phyloP scores from a whole-genome alignment of 2,797 vertebrate species.

The Hypotaenidia okinawae region DNA sequence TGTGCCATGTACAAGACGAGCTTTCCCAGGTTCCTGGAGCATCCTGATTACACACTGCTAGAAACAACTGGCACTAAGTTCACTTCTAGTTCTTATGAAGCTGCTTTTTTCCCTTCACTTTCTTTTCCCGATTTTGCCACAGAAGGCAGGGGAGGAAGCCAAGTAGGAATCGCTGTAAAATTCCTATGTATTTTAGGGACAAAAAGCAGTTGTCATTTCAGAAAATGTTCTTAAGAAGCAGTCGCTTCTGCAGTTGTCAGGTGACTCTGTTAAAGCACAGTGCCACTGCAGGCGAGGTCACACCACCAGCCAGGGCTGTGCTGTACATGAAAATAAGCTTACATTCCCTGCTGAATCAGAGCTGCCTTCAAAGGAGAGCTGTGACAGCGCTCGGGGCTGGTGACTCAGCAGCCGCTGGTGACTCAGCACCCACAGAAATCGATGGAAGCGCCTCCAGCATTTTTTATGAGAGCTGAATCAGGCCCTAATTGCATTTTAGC shows the following conservation, averaged over 20 bases:
- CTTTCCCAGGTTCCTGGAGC: background rate
- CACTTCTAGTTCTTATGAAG: background rate
- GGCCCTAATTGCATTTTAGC: constrained; percentile 16
- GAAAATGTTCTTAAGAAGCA: background rate
- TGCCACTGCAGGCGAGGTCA: background rate
- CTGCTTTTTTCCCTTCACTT: background rate
- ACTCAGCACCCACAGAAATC: constrained; percentile 15
- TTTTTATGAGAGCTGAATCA: constrained; percentile 15
- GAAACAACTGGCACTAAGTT: background rate
- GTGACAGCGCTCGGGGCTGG: background rate
- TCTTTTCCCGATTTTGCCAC: background rate
- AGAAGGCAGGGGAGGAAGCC: background rate
- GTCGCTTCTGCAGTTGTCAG: background rate
- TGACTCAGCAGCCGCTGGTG: constrained; percentile 43
- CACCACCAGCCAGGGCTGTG: background rate
- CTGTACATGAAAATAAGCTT: background rate
- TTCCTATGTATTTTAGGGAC: background rate
- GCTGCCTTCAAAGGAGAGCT: background rate
- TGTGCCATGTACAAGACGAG: background rate
- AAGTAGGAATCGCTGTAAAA: background rate
- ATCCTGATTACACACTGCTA: background rate
- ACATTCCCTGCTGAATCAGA: constrained; percentile 33
- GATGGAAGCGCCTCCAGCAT: background rate
- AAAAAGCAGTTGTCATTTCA: background rate
- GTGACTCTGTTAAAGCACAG: background rate